Base-by-base conservation (phyloP, 2,888 invertebrate genomes). In the Dione vanillae region DNA sequence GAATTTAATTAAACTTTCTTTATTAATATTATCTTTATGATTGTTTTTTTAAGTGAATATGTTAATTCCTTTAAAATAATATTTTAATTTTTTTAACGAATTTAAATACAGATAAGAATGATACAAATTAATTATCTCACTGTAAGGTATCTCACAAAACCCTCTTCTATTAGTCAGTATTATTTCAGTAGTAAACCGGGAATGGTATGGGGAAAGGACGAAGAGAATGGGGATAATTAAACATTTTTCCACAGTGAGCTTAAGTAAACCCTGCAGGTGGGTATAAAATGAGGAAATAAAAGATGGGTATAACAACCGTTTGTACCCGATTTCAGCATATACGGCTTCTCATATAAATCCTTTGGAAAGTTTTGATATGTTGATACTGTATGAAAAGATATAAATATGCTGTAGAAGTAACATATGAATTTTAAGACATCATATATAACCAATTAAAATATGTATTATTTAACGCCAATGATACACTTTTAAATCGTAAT, bases 251-350 rank as follows among this genome's bases (percentile, higher is more conserved):
- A 72, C 69, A 64, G 72, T 47, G 62, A 62, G 74, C 70, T 76
- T 77, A 74, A 74, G 75, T 73, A 78, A 77, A 77, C 75, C 73
- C 75, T 73, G 71, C 74, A 74, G 73, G 69, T 66, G 73, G 70
- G 71, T 72, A 74, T 70, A 69, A 65, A 76, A 70, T 69, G 70
- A 66, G 70, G 74, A 70, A 70, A 73, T 74, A 71, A 75, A 74
- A 73, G 49, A 47, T 51, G 62, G 40, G 65, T 52, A 49, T 20
- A 67, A 71, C 51, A 71, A 40, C 69, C 65, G 62, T 74, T 74
- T 61, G 45, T 65, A 61, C 67, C 49, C 74, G 70, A 72, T 74
- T 72, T 58, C 58, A 52, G 58, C 61, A 62, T 61, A 67, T 70
- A 65, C 71, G 20, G 41, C 37, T 51, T 54, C 45, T 54, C 37